Conservation (phyloP, 2,888 invertebrate species). For the Philereme vetulata region DNA sequence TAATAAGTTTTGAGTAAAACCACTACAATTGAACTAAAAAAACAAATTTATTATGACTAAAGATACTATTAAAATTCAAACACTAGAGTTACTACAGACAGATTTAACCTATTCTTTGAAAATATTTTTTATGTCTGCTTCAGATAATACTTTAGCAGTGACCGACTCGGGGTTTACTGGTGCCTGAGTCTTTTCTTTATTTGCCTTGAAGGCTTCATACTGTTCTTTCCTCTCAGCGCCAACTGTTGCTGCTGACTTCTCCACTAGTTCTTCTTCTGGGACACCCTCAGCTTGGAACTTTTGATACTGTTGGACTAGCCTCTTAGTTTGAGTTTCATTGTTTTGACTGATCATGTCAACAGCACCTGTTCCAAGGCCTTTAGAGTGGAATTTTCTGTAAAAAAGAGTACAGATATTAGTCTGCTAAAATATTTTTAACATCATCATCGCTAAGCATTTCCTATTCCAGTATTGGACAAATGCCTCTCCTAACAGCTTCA, state of each 20-base stretch:
- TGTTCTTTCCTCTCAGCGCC: conserved; percentile 55
- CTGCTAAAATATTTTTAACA: background rate
- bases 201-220: conserved; percentile 39
- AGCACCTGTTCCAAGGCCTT: conserved; percentile 80
- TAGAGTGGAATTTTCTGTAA: conserved; percentile 87
- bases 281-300: conserved; percentile 81
- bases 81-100: background rate
- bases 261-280: conserved; percentile 77
- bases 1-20: no score
- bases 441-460: no score
- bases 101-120: conserved; percentile 51
- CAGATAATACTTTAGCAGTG: conserved; percentile 60
- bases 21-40: no score
- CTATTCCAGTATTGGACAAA: no score
- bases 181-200: conserved; percentile 37
- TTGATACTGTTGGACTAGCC: conserved; percentile 85
- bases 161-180: conserved; percentile 57
- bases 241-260: conserved; percentile 59
- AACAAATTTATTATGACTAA: conserved; percentile 13
- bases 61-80: conserved; percentile 8
- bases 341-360: conserved; percentile 81
- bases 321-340: conserved; percentile 83
- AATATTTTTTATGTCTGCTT: conserved; percentile 63
- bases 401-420: background rate
- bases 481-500: no score